These are phyloP conservation scores for Tricholauxania praeusta DNA, from an alignment of 2,888 invertebrate species.

Conservation along the genomic window DNA sequence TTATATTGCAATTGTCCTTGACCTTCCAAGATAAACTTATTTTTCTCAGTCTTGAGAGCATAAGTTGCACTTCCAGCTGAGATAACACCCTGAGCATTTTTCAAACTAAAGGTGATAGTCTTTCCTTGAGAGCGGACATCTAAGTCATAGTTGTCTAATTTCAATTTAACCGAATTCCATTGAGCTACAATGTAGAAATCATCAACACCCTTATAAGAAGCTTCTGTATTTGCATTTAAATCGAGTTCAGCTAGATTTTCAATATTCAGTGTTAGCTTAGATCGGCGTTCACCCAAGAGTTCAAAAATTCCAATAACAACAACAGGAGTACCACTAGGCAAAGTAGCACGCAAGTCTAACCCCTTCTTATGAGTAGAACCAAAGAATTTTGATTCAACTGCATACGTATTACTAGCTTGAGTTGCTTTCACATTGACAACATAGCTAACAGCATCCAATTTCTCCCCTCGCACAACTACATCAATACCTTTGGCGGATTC, in stretches of 20 bases:
- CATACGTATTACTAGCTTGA: constrained; percentile 73
- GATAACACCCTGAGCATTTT: constrained; percentile 73
- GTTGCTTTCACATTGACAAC: constrained; percentile 67
- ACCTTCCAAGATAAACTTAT: constrained; percentile 80
- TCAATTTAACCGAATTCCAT: constrained; percentile 75
- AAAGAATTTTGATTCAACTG: constrained; percentile 70
- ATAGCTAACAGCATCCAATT: constrained; percentile 64
- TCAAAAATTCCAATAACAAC: constrained; percentile 60
- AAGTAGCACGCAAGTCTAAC: constrained; percentile 71
- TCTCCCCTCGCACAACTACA: constrained; percentile 65
- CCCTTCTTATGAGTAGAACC: constrained; percentile 71
- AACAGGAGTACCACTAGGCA: constrained; percentile 67
- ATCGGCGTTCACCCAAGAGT: constrained; percentile 71
- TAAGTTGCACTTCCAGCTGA: constrained; percentile 80
- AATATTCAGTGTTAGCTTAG: constrained; percentile 71
- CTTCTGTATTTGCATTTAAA: constrained; percentile 71
- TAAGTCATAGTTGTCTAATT: constrained; percentile 75
- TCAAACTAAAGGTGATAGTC: constrained; percentile 74
- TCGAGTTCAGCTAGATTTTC: constrained; percentile 71
- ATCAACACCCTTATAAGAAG: constrained; percentile 73
- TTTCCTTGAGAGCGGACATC: constrained; percentile 76
- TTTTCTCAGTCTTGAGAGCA: constrained; percentile 77
- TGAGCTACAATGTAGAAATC: constrained; percentile 74
- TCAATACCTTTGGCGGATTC: constrained; percentile 71
- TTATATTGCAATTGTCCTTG: constrained; percentile 79